Base-by-base conservation (phyloP, 2,888 invertebrate species). In the Agriopis marginaria region DNA sequence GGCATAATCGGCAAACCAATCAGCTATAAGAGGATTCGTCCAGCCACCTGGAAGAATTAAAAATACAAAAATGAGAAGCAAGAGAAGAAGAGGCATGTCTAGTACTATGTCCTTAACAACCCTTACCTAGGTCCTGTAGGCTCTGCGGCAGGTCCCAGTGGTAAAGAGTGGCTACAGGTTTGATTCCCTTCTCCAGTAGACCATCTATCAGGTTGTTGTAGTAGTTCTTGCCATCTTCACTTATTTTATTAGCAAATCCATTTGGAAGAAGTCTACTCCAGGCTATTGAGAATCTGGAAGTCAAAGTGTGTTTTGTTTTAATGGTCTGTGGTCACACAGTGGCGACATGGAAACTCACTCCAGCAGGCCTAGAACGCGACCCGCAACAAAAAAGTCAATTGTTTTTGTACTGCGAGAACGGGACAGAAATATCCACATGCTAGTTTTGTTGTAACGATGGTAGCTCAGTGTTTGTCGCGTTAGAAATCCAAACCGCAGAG, bases 261-360 rank as follows among this genome's bases (percentile, higher is more conserved):
- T 89, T 92, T 0, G 97, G 96, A 72, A 97, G 87, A 14, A 97
- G 91, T 45, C 97, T 88, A 0, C 96, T 78, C 97, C 97, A 97
- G 0, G 96, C 94, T 64, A 96, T 83, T 0, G 96, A 96, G 82
- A 96, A 96, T 39, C 96, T 92, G 70, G 7, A 42, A 56, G n/a
- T 10, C 12, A 49, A 5, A 2, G 3, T 49, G 49, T n/a, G 11
- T 45, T 45, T 32, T 42, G 42, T 42, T 42, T 9, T 42, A 0
- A 42, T 42, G 42, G 9, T 42, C 42, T 10, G 6, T 42, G 42
- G 9, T 42, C 42, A 42, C 0, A 42, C 8, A 42, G 8, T 7
- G 42, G 9, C 2, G 8, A 42, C 42, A 42, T 42, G 9, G 9
- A 9, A 32, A 5, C 5, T 32, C 32, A 32, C 32, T 32, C 32